These are phyloP conservation scores for Charaxes varanes DNA, from an alignment of 1,140 invertebrate genomes.

Conservation along the genomic window DNA sequence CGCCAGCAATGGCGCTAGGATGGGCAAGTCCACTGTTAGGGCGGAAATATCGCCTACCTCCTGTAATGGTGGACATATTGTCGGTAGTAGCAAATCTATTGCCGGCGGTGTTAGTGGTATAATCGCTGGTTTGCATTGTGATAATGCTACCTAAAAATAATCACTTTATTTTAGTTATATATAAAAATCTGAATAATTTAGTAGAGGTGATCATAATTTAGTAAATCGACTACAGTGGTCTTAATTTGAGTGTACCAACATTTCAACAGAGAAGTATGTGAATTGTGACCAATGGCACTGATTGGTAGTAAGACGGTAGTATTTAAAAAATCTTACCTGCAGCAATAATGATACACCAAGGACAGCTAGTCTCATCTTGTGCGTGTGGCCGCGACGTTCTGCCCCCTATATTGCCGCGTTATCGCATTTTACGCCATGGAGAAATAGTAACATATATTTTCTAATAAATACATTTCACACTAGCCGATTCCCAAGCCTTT, in stretches of 20 bases:
- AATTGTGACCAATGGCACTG: background rate
- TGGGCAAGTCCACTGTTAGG: slow-evolving; percentile 3
- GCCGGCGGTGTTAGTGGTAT: slow-evolving; percentile 20
- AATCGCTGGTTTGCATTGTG: slow-evolving; percentile 25
- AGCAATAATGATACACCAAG: slow-evolving; percentile 9
- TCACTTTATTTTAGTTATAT: background rate
- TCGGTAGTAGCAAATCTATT: slow-evolving; percentile 14
- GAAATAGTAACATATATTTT: too few relatives aligned
- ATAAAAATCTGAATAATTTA: background rate
- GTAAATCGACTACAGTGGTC: too few relatives aligned
- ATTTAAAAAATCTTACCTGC: slow-evolving; percentile 13
- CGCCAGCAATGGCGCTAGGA: slow-evolving; percentile 24
- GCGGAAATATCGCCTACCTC: slow-evolving; percentile 2
- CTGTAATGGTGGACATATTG: background rate
- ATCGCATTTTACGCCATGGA: too few relatives aligned
- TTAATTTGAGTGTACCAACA: too few relatives aligned
- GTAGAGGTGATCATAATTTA: background rate
- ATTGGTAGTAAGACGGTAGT: background rate
- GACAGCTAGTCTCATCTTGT: slow-evolving; percentile 2
- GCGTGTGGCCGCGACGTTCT: background rate
- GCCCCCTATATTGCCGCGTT: slow-evolving; percentile 4
- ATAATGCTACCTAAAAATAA: slow-evolving; percentile 24
- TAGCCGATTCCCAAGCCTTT: too few relatives aligned
- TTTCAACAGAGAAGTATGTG: background rate
- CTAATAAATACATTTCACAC: too few relatives aligned